phyloP scores from a whole-genome alignment of 2,888 invertebrate species.

The Caenorhabditis sinica region DNA sequence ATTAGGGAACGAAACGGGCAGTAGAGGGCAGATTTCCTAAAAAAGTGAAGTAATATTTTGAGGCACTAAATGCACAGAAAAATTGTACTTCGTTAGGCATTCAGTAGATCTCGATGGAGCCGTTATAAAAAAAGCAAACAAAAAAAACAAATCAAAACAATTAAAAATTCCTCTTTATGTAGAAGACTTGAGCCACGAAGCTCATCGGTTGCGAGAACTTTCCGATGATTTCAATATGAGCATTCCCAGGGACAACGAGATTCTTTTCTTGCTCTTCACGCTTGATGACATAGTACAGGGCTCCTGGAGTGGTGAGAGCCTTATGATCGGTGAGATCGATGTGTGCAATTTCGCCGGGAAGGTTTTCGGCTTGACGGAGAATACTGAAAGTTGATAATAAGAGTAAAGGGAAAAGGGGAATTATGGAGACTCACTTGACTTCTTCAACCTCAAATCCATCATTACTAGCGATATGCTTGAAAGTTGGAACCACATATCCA shows the following conservation, averaged over 20 bases:
- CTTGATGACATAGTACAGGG: constrained; percentile 19
- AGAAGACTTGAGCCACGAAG: constrained; percentile 43
- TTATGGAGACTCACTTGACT: constrained; percentile 19
- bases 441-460: constrained; percentile 31
- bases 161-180: constrained; percentile 24
- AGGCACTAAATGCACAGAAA: no score
- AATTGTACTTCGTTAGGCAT: no score
- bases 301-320: constrained; percentile 35
- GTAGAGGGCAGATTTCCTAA: no score
- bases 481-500: background rate
- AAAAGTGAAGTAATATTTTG: no score
- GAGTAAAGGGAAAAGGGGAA: background rate
- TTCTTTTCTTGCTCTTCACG: background rate
- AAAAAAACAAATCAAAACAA: background rate
- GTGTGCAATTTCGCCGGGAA: constrained; percentile 13
- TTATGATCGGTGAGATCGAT: constrained; percentile 31
- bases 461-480: constrained; percentile 19
- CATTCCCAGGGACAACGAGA: constrained; percentile 54
- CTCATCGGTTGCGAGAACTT: constrained; percentile 22
- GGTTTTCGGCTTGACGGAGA: constrained; percentile 37
- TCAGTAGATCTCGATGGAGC: background rate
- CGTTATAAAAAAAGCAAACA: background rate
- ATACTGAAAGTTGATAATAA: constrained; percentile 34
- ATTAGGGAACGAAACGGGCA: no score
- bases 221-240: constrained; percentile 53